Evolutionary conservation across 2,888 invertebrate species (phyloP), one percentile per base, ranked within the genome.

Genomic region (Scrobipalpa costella): DNA sequence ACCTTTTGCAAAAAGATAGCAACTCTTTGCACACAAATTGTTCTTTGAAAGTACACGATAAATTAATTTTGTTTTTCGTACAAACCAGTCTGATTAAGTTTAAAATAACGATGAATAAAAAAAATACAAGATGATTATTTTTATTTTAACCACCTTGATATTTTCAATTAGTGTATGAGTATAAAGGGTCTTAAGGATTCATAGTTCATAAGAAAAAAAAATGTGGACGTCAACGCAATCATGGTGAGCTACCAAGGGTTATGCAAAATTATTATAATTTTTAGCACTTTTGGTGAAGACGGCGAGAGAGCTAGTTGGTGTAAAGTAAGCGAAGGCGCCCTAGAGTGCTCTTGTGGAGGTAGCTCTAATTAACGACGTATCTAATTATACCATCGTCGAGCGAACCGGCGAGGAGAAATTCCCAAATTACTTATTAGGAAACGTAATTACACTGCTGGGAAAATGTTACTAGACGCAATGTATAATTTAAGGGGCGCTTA

Each of bases 361-460:
- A 78, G 80, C 76, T 82, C 85, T 87, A 87, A 88, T 88, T 88
- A 88, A 84, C 84, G 84, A 86, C 86, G 82, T 88, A 87, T 88
- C 88, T 88, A 87, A 88, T 88, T 87, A 88, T 86, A 85, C 85
- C 82, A 85, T 83, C 83, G 79, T 19, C 50, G 21, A 76, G 75
- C 73, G 72, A 74, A 80, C 78, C 77, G 68, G 77, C 76, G 80
- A 80, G 79, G 84, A 81, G 84, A 85, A 84, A 83, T 86, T 85
- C 80, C 86, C 77, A 84, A 87, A 87, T 86, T 87, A 86, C 84
- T 83, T 86, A 85, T 86, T 83, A 85, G 82, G 80, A 79, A 84
- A 84, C 79, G 84, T 81, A 84, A 86, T 86, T 85, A 86, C 80
- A 83, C 81, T 84, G 80, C 81, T 70, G 78, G 75, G 76, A 78